phyloP scores from a whole-genome alignment of 2,888 invertebrate species.

The Lamellibrachia satsuma region DNA sequence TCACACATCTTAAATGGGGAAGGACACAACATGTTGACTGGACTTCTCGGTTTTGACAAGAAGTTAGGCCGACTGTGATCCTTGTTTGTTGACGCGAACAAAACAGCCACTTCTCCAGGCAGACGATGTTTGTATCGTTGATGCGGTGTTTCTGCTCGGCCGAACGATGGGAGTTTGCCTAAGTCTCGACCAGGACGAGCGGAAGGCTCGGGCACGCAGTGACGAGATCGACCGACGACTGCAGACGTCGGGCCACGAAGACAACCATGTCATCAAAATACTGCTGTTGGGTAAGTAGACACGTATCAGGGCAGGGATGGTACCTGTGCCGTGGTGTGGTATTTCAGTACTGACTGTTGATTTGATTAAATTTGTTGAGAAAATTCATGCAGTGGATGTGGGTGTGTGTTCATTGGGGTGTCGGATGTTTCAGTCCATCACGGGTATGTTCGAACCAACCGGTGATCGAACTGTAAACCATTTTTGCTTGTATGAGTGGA shows the following conservation, averaged over 20 bases:
- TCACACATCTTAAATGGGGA: background rate
- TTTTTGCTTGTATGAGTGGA: too few species aligned
- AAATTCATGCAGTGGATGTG: too few species aligned
- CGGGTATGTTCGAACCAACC: too few species aligned
- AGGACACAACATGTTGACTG: background rate
- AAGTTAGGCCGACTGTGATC: background rate
- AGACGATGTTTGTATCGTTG: slow-evolving; percentile 9
- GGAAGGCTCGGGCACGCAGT: slow-evolving; percentile 71
- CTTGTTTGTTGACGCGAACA: background rate
- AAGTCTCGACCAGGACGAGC: slow-evolving; percentile 72
- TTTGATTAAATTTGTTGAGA: too few species aligned
- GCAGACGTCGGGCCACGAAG: slow-evolving; percentile 71
- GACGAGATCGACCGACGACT: slow-evolving; percentile 73
- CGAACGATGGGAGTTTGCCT: slow-evolving; percentile 72
- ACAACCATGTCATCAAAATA: slow-evolving; percentile 74
- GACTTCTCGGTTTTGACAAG: too few species aligned
- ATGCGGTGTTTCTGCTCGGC: slow-evolving; percentile 20
- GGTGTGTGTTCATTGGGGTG: too few species aligned
- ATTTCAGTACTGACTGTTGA: too few species aligned
- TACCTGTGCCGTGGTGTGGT: too few species aligned
- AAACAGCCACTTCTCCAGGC: background rate
- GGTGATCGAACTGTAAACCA: too few species aligned
- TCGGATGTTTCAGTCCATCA: too few species aligned
- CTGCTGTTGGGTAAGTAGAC: slow-evolving; percentile 70
- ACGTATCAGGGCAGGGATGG: background rate